Evolutionary conservation across 2,888 invertebrate species (phyloP).

Genomic region (Drosophila ezoana): DNA sequence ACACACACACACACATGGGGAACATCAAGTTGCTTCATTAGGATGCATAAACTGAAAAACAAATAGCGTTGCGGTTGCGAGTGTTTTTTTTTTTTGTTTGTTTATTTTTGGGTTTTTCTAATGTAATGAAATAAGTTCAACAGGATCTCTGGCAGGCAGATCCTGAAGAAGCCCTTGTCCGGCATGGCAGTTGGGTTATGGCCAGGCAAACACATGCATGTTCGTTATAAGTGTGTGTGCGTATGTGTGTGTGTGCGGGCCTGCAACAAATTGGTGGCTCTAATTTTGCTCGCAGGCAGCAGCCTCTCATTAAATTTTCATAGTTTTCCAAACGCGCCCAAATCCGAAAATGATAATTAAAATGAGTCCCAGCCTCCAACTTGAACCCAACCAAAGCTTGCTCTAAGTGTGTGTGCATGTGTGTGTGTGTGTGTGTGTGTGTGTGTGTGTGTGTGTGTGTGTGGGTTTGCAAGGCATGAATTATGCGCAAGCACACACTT

Average conservation of each 20-base stretch:
- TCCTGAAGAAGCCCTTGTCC: conserved; percentile 17
- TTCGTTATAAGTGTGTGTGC: not conserved
- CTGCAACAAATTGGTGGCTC: conserved; percentile 64
- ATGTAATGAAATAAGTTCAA: conserved; percentile 71
- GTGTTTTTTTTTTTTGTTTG: conserved; percentile 5
- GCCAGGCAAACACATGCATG: not conserved
- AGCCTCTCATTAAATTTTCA: conserved; percentile 74
- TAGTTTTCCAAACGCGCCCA: conserved; percentile 67
- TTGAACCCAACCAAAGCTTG: conserved; percentile 1
- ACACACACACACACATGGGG: not conserved
- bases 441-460: conserved; percentile 23
- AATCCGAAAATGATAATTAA: conserved; percentile 76
- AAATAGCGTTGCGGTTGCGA: conserved; percentile 59
- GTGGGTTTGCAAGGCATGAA: conserved; percentile 54
- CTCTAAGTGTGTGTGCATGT: conserved; percentile 9
- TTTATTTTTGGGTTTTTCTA: conserved; percentile 19
- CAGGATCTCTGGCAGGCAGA: conserved; percentile 25
- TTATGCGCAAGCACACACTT: conserved; percentile 77
- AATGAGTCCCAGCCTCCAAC: conserved; percentile 49
- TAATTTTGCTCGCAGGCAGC: conserved; percentile 62
- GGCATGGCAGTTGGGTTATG: conserved; percentile 3
- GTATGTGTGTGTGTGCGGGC: conserved; percentile 23
- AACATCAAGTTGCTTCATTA: conserved; percentile 64
- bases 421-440: conserved; percentile 23
- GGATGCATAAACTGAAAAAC: conserved; percentile 64